phyloP scores from a whole-genome alignment of 2,113 vertebrate species.

The Tupaia chinensis region DNA sequence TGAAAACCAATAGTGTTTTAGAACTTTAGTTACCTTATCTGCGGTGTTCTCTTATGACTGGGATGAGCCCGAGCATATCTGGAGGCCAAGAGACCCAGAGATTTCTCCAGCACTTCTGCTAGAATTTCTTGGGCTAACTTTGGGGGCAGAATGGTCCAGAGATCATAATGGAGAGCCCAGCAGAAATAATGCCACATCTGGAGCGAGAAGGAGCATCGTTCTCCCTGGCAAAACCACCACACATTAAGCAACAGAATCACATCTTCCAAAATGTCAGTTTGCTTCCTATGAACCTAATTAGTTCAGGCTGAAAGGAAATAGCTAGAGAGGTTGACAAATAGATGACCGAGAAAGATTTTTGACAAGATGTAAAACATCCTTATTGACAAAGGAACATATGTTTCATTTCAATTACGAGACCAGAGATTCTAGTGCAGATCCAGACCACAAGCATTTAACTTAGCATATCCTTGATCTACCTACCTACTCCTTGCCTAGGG shows the following conservation, averaged over 20 bases:
- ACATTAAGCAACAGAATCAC: slow-evolving; percentile 84
- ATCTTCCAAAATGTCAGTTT: slow-evolving; percentile 79
- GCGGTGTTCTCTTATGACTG: slow-evolving; percentile 93
- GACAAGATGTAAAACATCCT: slow-evolving; percentile 87
- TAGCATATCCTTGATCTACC: slow-evolving; percentile 59
- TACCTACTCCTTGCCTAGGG: neutral
- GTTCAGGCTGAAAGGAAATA: slow-evolving; percentile 86
- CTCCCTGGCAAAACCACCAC: slow-evolving; percentile 91
- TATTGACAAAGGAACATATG: slow-evolving; percentile 81
- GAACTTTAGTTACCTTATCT: slow-evolving; percentile 92
- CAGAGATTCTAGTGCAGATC: slow-evolving; percentile 77
- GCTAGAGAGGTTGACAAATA: slow-evolving; percentile 74
- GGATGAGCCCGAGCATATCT: slow-evolving; percentile 93
- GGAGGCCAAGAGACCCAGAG: slow-evolving; percentile 91
- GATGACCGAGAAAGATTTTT: slow-evolving; percentile 83
- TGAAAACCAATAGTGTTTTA: slow-evolving; percentile 54
- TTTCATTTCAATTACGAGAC: slow-evolving; percentile 81
- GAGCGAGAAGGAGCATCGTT: slow-evolving; percentile 97
- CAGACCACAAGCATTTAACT: slow-evolving; percentile 78
- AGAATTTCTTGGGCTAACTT: slow-evolving; percentile 91
- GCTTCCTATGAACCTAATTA: slow-evolving; percentile 85
- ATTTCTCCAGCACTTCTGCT: slow-evolving; percentile 92
- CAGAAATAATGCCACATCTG: slow-evolving; percentile 99
- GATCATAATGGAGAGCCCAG: slow-evolving; percentile 93
- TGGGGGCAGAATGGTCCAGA: slow-evolving; percentile 92